These are phyloP conservation scores for Myotis findleyi DNA, from an alignment of 2,797 vertebrate genomes.

Conservation along the genomic window DNA sequence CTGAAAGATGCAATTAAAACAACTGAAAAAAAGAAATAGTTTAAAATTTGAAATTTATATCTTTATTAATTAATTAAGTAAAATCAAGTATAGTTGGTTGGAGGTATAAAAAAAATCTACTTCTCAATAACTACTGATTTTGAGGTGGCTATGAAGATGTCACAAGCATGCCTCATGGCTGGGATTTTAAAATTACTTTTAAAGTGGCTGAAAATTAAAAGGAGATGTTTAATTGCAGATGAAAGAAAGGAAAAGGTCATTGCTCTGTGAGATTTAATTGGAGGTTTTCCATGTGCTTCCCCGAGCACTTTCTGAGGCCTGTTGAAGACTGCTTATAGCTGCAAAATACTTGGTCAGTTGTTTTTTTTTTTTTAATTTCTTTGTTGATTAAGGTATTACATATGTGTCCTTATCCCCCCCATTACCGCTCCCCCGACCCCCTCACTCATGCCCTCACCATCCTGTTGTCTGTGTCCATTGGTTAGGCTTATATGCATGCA, in stretches of 20 bases:
- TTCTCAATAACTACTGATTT: slow-evolving; percentile 18
- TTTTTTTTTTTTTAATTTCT: no score
- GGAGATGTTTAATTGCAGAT: slow-evolving; percentile 46
- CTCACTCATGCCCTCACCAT: no score
- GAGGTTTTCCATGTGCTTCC: background rate
- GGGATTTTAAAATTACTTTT: slow-evolving; percentile 66
- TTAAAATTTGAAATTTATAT: background rate
- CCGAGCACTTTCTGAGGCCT: background rate
- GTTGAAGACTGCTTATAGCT: background rate
- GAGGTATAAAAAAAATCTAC: background rate
- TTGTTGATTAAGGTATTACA: no score
- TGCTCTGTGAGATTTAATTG: slow-evolving; percentile 35
- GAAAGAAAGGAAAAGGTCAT: slow-evolving; percentile 58
- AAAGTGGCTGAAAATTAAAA: slow-evolving; percentile 64
- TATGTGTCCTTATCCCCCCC: no score
- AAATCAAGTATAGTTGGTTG: background rate
- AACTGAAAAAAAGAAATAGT: background rate
- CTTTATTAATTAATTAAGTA: background rate
- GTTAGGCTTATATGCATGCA: no score
- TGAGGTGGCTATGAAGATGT: background rate
- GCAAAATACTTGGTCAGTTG: background rate
- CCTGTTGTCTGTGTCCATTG: no score
- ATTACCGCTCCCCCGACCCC: no score
- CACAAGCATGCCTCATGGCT: slow-evolving; percentile 5
- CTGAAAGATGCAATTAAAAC: background rate